Evolutionary conservation across 2,797 vertebrate species (phyloP), one percentile per base, ranked within the genome.

Genomic region (Trachops cirrhosus): DNA sequence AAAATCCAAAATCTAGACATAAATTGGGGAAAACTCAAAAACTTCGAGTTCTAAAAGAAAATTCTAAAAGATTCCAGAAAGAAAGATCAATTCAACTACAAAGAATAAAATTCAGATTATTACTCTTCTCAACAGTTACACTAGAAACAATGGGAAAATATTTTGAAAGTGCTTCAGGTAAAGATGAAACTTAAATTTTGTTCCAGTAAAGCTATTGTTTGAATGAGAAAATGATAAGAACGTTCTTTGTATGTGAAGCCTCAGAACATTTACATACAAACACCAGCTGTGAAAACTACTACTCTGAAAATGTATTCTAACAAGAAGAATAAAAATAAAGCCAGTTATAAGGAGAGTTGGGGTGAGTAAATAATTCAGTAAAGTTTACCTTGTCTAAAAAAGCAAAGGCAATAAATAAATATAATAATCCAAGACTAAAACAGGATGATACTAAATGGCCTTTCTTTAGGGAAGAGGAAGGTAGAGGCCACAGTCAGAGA

Each of bases 21-120:
- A 24, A 64, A 14, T 62, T 9, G 15, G 15, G 15, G 29, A 8
- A 74, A 78, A 75, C 46, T 59, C 16, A 64, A 50, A n/a, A 4
- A 68, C 44, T 91, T 95, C 54, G 44, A 91, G 93, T 39, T 83
- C 41, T 67, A 78, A 71, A 15, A 74, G 24, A 86, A 92, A 95
- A 71, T 44, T 52, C 24, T 64, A 86, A 87, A 88, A 74, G 22
- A 41, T 83, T 91, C 32, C 52, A 83, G 21, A 62, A 92, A 92
- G 75, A 85, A 67, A 89, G n/a, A 86, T 12, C 18, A 86, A 78
- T 50, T 74, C 77, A 70, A 46, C 68, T 77, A 62, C 34, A 62
- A 92, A 83, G 10, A 88, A 73, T 84, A 70, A 71, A 70, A 85
- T 68, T 78, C 26, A 79, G 44, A n/a, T 77, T 41, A 41, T 39